Percentiles rank a stretch among this genome's conserved stretches.
These are phyloP conservation scores for Fragum whitleyi DNA, from an alignment of 2,888 invertebrate genomes.

Conservation along the genomic window DNA sequence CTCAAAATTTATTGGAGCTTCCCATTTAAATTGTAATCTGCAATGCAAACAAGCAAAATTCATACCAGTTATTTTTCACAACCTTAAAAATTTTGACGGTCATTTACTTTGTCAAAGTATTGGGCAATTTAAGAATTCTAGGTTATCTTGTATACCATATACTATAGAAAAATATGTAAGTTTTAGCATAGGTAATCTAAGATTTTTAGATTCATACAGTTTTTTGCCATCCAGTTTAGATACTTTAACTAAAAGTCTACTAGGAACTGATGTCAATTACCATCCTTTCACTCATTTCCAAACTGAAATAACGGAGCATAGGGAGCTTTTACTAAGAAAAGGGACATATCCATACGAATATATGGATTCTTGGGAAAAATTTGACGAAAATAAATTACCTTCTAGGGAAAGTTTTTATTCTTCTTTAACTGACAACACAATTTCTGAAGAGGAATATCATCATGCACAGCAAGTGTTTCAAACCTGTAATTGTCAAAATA, in stretches of 20 bases:
- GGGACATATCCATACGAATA: constrained; percentile 62
- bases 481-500: constrained; percentile 20
- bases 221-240: constrained; percentile 40
- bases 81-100: constrained; percentile 50
- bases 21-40: constrained; percentile 53
- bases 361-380: constrained; percentile 41
- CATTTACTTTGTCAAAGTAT: constrained; percentile 51
- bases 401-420: constrained; percentile 41
- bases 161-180: constrained; percentile 49
- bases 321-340: constrained; percentile 35
- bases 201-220: constrained; percentile 45
- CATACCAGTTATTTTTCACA: constrained; percentile 56
- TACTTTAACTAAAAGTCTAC: constrained; percentile 23
- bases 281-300: constrained; percentile 33
- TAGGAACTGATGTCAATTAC: constrained; percentile 12
- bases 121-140: constrained; percentile 36
- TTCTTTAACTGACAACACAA: constrained; percentile 22
- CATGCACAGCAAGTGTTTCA: constrained; percentile 44
- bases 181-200: constrained; percentile 32
- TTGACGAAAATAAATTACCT: constrained; percentile 46
- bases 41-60: constrained; percentile 53
- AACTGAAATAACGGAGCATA: constrained; percentile 24
- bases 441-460: constrained; percentile 41
- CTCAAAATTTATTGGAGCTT: constrained; percentile 40
- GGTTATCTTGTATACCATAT: constrained; percentile 44